Evolutionary conservation across 1,140 invertebrate genomes (phyloP), one percentile per base, ranked within the genome.

Genomic region (Trichoplusia ni): DNA sequence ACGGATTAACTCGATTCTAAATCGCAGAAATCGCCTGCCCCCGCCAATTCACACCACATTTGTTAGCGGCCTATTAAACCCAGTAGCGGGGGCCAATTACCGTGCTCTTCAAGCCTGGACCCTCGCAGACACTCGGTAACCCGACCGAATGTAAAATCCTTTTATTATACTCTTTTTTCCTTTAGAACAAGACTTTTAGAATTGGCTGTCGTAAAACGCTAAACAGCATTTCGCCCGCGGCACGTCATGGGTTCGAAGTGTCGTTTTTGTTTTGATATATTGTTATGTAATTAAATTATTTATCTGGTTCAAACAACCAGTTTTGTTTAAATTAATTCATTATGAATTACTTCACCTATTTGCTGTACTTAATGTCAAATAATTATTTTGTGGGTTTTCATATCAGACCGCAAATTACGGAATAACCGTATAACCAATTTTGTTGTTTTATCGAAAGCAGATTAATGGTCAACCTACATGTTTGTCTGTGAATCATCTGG

Each of bases 31-130:
- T 54, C 33, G 62, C 29, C 33, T 11, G 37, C 8, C 18, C 46
- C 64, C 58, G 70, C 64, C 75, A 80, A 82, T 84, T 84, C 73
- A 73, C 79, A 82, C 74, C 72, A 84, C 75, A 83, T 85, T 85
- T 82, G 82, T 80, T 80, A 82, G 73, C 71, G 54, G 53, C 73
- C 76, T 78, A 79, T 82, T 81, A 85, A 78, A 71, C 16, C 73
- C 81, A 68, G 81, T 83, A 83, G 77, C 81, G 38, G 16, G 16
- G 59, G 27, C 58, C 74, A 81, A 84, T 84, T 84, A 84, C 65
- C 63, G 68, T 60, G 44, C 67, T 69, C 64, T 44, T 66, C 69
- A 72, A 67, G 64, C 61, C 18, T 29, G 60, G 25, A 11, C 38
- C 38, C 23, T 29, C 25, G 19, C n/a, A 44, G 53, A 38, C 53